Evolutionary conservation across 2,888 invertebrate species (phyloP).

Genomic region (Lithosia quadra): DNA sequence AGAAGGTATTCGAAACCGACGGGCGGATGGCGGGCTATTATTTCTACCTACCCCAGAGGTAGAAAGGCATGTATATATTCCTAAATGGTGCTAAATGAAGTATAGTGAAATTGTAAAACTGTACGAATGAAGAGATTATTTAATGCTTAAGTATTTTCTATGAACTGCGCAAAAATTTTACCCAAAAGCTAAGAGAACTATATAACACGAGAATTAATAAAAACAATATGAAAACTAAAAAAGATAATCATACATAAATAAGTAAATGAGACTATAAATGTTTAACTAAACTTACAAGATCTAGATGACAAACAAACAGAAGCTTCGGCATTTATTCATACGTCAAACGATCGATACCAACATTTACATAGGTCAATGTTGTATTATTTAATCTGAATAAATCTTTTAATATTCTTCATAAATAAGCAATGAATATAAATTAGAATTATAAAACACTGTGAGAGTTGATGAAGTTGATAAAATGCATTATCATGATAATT

Average conservation of each 20-base stretch:
- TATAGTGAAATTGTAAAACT: neutral
- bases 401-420: constrained; percentile 1
- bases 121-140: neutral
- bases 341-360: neutral
- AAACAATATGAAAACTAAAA: too few species aligned
- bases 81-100: too few species aligned
- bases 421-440: constrained; percentile 1
- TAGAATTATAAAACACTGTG: too few species aligned
- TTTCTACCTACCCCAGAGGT: too few species aligned
- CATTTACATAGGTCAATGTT: neutral
- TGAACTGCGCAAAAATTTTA: neutral
- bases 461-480: neutral
- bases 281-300: neutral
- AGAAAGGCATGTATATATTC: too few species aligned
- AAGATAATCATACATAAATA: neutral
- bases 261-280: neutral
- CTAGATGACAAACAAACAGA: neutral
- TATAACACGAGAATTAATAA: too few species aligned
- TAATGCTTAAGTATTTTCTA: neutral
- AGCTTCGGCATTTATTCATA: neutral
- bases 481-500: neutral
- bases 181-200: too few species aligned
- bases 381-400: neutral
- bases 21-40: too few species aligned
- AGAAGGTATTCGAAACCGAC: too few species aligned